phyloP scores from a whole-genome alignment of 2,888 invertebrate species.

The Eretmocerus hayati region DNA sequence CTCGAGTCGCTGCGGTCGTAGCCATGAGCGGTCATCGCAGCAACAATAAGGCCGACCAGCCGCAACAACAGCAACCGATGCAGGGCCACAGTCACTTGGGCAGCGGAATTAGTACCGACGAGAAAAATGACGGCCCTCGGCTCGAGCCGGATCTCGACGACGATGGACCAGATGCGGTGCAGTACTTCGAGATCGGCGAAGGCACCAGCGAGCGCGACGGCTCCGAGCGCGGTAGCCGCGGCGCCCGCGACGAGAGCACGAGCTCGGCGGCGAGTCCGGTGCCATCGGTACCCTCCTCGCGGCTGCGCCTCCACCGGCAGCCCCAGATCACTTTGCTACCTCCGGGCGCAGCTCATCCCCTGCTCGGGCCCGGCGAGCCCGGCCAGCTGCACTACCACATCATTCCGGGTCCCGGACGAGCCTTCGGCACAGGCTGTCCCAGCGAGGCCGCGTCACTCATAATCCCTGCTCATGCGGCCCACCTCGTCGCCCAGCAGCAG shows the following conservation, averaged over 20 bases:
- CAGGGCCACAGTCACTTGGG: no score
- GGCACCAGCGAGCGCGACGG: not conserved
- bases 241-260: not conserved
- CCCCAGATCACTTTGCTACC: conserved; percentile 18
- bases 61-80: no score
- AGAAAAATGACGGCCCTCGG: no score
- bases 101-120: no score
- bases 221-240: conserved; percentile 2
- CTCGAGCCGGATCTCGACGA: no score
- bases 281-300: no score
- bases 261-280: no score
- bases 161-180: no score
- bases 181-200: conserved; percentile 5
- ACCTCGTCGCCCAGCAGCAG: conserved; percentile 25
- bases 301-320: conserved; percentile 7
- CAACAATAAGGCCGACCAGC: no score
- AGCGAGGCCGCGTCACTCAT: conserved; percentile 31
- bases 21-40: no score
- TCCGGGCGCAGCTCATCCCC: conserved; percentile 7
- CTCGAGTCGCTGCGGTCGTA: no score
- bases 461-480: conserved; percentile 30
- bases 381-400: conserved; percentile 20
- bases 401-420: conserved; percentile 6
- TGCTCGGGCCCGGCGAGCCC: not conserved
- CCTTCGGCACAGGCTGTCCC: conserved; percentile 27